phyloP scores from a whole-genome alignment of 2,113 vertebrate genomes.

The Podiceps cristatus region DNA sequence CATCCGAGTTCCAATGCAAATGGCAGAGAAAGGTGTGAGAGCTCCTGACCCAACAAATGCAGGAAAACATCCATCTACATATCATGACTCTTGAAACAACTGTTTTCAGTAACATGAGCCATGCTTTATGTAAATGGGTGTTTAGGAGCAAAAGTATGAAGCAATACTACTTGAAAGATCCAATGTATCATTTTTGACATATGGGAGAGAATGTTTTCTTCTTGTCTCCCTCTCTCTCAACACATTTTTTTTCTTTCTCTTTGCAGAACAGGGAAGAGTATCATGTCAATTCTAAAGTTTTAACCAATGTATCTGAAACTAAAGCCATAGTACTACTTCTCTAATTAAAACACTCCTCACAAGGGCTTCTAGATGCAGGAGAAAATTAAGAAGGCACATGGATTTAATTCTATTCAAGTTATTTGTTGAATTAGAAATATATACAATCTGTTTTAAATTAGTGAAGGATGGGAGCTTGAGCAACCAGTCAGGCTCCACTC shows the following conservation, averaged over 20 bases:
- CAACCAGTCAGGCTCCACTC: background rate
- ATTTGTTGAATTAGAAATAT: slow-evolving; percentile 59
- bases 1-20: background rate
- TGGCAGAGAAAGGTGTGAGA: background rate
- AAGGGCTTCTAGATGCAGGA: slow-evolving; percentile 24
- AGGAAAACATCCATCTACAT: background rate
- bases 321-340: slow-evolving; percentile 36
- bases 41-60: background rate
- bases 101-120: background rate
- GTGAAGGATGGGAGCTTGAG: background rate
- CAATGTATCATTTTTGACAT: background rate
- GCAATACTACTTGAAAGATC: background rate
- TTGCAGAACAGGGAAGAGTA: background rate
- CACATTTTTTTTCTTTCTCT: background rate
- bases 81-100: background rate
- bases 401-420: slow-evolving; percentile 63
- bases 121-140: background rate
- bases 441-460: slow-evolving; percentile 1
- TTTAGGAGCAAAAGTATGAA: background rate
- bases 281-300: background rate
- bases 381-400: background rate
- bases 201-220: background rate
- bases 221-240: background rate
- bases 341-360: slow-evolving; percentile 70
- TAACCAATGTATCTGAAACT: slow-evolving; percentile 37